A percentile compares a stretch with the other conserved stretches of the same genome.
Evolutionary conservation across 2,113 vertebrate species (phyloP).

Genomic region (Phyllostomus discolor): DNA sequence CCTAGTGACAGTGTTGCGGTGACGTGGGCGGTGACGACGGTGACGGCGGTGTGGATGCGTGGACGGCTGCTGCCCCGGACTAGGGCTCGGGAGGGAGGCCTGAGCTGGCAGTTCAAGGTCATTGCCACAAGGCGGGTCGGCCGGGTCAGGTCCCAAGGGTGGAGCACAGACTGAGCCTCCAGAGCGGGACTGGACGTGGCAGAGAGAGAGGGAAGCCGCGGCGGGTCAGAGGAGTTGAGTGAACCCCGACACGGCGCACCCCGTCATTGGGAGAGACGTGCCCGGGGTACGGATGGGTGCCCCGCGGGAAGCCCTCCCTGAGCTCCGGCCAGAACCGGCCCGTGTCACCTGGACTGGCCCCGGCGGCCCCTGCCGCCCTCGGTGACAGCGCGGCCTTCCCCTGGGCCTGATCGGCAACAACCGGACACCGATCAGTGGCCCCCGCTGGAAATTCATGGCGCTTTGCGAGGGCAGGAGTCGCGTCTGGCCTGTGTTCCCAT

Average conservation of each 20-base stretch:
- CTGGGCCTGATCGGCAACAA: background rate
- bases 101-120: background rate
- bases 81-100: background rate
- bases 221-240: too few relatives aligned
- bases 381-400: background rate
- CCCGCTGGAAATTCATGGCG: too few relatives aligned
- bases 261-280: too few relatives aligned
- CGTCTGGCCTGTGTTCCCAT: background rate
- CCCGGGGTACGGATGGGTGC: background rate
- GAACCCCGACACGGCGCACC: background rate
- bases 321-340: background rate
- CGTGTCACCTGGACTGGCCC: fast-evolving
- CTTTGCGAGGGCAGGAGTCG: background rate
- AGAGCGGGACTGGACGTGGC: fast-evolving
- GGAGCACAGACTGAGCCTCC: background rate
- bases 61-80: background rate
- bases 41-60: background rate
- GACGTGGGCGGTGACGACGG: fast-evolving
- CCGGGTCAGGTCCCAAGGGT: background rate
- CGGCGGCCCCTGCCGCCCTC: background rate
- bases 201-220: background rate
- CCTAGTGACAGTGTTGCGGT: background rate
- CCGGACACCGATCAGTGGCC: background rate
- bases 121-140: background rate
- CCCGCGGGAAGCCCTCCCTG: fast-evolving